Evolutionary conservation across 2,888 invertebrate species (phyloP), one percentile per base, ranked within the genome.

Genomic region (Thyatira batis): DNA sequence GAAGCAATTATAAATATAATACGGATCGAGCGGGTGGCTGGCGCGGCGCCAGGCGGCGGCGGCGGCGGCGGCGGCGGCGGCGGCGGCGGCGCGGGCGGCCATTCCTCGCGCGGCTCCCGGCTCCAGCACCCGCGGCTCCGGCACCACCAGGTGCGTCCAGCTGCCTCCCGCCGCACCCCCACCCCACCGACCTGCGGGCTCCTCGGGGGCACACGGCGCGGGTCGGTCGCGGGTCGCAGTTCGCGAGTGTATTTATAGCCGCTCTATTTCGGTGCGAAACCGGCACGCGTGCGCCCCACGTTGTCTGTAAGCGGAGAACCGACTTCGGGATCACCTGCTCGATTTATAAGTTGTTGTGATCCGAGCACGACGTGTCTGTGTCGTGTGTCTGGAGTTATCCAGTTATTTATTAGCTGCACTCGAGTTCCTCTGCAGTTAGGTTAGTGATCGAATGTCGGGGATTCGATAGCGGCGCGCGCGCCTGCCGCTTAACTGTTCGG

Each of bases 1-100:
- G 57, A 21, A 20, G 55, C 61, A 54, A 63, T 67, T 76, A 74
- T 76, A 77, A 73, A 75, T 75, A 73, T 60, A 67, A 54, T 51
- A 45, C 48, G 33, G 17, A 48, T 20, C 30, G 52, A 60, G 65
- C 56, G 58, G 57, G 50, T 53, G 51, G 49, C 60, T 72, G 73
- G 76, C 73, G 54, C 44, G 20, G 43, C 25, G 76, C 80, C 81
- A 78, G 67, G 50, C 43, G n/a, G 48, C 20, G 27, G 63, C 64
- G 71, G 50, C 53, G 53, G n/a, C n/a, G 55, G 60, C 58, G 56
- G 61, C 48, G 65, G n/a, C n/a, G 58, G 63, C 64, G 71, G 50
- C 53, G 53, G n/a, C n/a, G 55, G 60, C 58, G 56, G 61, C 48
- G 65, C 54, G 52, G 63, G 33, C 61, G 57, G 51, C 6, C 51